Evolutionary conservation across 2,888 invertebrate genomes (phyloP).

Genomic region (Helobdella robusta): DNA sequence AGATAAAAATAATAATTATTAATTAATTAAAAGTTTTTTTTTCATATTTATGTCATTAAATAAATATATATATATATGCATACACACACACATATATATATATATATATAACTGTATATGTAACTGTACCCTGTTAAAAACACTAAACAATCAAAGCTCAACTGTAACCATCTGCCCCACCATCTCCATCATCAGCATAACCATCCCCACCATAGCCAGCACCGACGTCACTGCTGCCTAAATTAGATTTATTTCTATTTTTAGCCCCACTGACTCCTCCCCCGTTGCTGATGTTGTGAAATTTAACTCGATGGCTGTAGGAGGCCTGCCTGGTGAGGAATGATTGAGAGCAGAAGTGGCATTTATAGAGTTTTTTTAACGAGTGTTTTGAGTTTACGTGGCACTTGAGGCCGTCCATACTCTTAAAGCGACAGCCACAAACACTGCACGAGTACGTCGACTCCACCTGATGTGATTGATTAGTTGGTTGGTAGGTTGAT

Average conservation of each 20-base stretch:
- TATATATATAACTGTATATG: too few relatives aligned
- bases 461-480: constrained; percentile 14
- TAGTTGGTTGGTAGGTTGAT: too few relatives aligned
- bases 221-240: too few relatives aligned
- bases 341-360: constrained; percentile 25
- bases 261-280: too few relatives aligned
- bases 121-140: too few relatives aligned
- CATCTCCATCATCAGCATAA: neutral
- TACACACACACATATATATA: too few relatives aligned
- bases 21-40: too few relatives aligned
- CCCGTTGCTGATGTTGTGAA: constrained; percentile 23
- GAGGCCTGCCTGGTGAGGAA: constrained; percentile 30
- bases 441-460: constrained; percentile 25
- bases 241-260: neutral
- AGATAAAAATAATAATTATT: too few relatives aligned
- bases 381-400: constrained; percentile 30
- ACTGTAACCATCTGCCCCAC: too few relatives aligned
- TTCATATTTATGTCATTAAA: too few relatives aligned
- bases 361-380: constrained; percentile 25
- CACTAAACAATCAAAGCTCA: too few relatives aligned
- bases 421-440: constrained; percentile 19
- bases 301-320: constrained; percentile 25
- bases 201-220: neutral
- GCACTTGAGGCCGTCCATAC: constrained; percentile 28
- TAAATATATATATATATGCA: too few relatives aligned